phyloP scores from a whole-genome alignment of 2,113 vertebrate species.

The Phocoena sinus region DNA sequence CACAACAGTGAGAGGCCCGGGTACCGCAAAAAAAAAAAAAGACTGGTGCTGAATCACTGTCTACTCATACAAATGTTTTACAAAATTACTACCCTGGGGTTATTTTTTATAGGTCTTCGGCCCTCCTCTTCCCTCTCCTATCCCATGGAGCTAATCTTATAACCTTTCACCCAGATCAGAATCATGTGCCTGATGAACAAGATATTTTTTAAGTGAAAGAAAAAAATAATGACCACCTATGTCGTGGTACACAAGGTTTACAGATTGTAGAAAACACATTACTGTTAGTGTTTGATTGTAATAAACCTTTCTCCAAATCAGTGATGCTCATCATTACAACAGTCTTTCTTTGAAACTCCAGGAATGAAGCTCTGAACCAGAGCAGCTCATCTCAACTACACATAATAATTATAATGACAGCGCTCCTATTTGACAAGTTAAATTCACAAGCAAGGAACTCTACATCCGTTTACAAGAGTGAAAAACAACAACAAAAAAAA shows the following conservation, averaged over 20 bases:
- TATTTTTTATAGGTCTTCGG: neutral
- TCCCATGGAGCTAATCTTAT: neutral
- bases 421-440: conserved; percentile 57
- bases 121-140: neutral
- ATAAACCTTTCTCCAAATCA: conserved; percentile 14
- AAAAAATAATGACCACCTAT: neutral
- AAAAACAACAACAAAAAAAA: neutral
- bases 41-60: neutral
- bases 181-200: neutral
- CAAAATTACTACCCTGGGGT: conserved; percentile 14
- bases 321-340: neutral
- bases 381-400: neutral
- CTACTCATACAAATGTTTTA: conserved; percentile 16
- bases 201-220: neutral
- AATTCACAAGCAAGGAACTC: conserved; percentile 30
- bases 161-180: conserved; percentile 31
- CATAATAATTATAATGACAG: conserved; percentile 51
- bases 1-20: too few relatives aligned
- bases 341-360: conserved; percentile 34
- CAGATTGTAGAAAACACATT: neutral
- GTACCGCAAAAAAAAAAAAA: neutral
- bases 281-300: neutral
- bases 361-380: neutral
- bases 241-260: neutral
- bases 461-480: conserved; percentile 32